These are phyloP conservation scores for Desmophyllum pertusum DNA, from an alignment of 92 coral and sea anemone species.

Conservation along the genomic window DNA sequence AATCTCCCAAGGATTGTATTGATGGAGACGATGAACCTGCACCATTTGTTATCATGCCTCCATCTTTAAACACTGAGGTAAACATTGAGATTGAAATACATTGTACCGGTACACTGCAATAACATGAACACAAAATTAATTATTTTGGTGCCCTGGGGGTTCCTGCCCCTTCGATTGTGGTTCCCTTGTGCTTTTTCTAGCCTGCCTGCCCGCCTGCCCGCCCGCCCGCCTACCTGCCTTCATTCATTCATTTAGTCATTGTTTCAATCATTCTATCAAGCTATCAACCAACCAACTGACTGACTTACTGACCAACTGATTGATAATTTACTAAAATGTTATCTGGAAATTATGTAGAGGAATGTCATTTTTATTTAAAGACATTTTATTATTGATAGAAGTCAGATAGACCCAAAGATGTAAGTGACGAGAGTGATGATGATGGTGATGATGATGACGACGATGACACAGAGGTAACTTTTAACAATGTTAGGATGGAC, in stretches of 20 bases:
- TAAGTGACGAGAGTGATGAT: slow-evolving; percentile 48
- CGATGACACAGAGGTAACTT: slow-evolving; percentile 41
- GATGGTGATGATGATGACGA: slow-evolving; percentile 58
- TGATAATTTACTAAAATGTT: too few species aligned
- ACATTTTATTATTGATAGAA: slow-evolving; percentile 20
- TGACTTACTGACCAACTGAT: too few species aligned
- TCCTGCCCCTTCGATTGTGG: too few species aligned
- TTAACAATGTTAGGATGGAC: too few species aligned
- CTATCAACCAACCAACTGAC: background rate
- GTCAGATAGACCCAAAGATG: slow-evolving; percentile 22
- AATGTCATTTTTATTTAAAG: too few species aligned
- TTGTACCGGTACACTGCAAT: background rate
- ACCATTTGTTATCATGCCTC: slow-evolving; percentile 97
- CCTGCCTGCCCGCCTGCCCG: too few species aligned
- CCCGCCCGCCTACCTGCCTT: too few species aligned
- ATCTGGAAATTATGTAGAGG: background rate
- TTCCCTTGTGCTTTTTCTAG: too few species aligned
- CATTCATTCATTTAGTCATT: background rate
- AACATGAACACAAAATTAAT: too few species aligned
- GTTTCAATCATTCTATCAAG: background rate
- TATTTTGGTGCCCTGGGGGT: too few species aligned
- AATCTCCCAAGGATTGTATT: slow-evolving; percentile 27
- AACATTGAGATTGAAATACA: background rate
- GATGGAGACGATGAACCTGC: slow-evolving; percentile 72
- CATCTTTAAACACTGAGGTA: slow-evolving; percentile 37